phyloP scores from a whole-genome alignment of 2,797 vertebrate genomes.

The Squalus acanthias region DNA sequence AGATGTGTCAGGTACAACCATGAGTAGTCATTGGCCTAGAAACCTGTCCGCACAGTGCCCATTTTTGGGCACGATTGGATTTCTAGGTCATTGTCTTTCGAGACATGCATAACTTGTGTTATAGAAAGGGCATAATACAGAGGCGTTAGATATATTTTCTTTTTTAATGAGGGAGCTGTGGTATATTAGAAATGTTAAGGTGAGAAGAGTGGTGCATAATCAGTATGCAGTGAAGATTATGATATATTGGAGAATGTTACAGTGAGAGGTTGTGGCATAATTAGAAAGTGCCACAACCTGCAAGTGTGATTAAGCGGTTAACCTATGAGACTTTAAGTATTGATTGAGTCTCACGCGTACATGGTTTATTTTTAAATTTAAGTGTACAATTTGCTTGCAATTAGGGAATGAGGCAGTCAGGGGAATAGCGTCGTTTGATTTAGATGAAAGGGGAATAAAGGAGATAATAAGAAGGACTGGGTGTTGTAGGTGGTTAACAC shows the following conservation, averaged over 20 bases:
- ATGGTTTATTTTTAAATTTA: neutral
- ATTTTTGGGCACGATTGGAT: neutral
- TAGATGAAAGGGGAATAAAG: neutral
- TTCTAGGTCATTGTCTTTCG: neutral
- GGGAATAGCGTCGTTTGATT: neutral
- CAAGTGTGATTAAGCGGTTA: neutral
- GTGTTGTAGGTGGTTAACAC: neutral
- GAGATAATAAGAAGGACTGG: neutral
- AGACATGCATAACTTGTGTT: neutral
- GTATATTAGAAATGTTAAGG: neutral
- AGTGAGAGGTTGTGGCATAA: neutral
- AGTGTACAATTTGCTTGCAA: slow-evolving; percentile 2
- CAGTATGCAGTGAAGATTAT: neutral
- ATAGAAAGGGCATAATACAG: neutral
- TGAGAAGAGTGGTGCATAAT: neutral
- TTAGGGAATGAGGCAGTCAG: neutral
- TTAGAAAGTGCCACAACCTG: neutral
- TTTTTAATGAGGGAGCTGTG: neutral
- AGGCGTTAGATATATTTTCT: too few relatives aligned
- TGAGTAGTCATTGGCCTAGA: neutral
- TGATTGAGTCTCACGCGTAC: neutral
- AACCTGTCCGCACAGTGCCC: neutral
- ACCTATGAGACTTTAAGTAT: neutral
- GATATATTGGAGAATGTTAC: neutral
- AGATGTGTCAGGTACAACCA: neutral